Percentiles rank a stretch among this genome's conserved stretches.
phyloP scores from a whole-genome alignment of 2,113 vertebrate genomes.

The Coptodon bakossiorum region DNA sequence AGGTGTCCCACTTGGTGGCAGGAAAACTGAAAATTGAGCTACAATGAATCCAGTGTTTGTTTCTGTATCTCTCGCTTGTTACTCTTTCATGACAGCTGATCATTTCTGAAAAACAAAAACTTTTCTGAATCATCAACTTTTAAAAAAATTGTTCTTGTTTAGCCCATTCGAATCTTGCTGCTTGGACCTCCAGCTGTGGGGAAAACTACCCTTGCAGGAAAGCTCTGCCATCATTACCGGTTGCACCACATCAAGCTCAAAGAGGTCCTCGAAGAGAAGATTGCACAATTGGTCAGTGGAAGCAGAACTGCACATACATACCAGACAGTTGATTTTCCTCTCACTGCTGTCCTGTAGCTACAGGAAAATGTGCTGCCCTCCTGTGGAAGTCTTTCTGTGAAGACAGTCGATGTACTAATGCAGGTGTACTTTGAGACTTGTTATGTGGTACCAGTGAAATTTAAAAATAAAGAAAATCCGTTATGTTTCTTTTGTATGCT shows the following conservation, averaged over 20 bases:
- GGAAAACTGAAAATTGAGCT: not conserved
- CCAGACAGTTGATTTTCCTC: not conserved
- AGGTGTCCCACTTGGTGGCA: not conserved
- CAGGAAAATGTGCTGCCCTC: not conserved
- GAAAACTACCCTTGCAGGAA: slow-evolving; percentile 78
- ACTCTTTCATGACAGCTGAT: not conserved
- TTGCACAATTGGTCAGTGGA: slow-evolving; percentile 77
- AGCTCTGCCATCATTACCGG: slow-evolving; percentile 79
- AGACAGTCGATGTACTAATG: not conserved
- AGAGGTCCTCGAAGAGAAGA: slow-evolving; percentile 75
- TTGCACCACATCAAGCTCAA: slow-evolving; percentile 78
- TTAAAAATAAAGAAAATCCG: not conserved
- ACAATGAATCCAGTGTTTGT: not conserved
- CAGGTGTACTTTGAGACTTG: not conserved
- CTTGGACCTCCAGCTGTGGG: slow-evolving; percentile 88
- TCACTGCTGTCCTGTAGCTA: not conserved
- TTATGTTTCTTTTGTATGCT: not conserved
- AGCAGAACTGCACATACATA: not conserved
- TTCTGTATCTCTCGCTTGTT: not conserved
- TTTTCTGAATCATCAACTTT: not conserved
- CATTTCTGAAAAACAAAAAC: not conserved
- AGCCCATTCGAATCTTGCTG: slow-evolving; percentile 85
- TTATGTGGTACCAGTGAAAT: not conserved
- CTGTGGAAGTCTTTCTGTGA: not conserved
- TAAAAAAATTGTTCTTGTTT: not conserved